Evolutionary conservation across 30 jellyfish, hydroid and myxozoan species (phyloP), one percentile per base, ranked within the genome.

Genomic region (Turritopsis dohrnii): DNA sequence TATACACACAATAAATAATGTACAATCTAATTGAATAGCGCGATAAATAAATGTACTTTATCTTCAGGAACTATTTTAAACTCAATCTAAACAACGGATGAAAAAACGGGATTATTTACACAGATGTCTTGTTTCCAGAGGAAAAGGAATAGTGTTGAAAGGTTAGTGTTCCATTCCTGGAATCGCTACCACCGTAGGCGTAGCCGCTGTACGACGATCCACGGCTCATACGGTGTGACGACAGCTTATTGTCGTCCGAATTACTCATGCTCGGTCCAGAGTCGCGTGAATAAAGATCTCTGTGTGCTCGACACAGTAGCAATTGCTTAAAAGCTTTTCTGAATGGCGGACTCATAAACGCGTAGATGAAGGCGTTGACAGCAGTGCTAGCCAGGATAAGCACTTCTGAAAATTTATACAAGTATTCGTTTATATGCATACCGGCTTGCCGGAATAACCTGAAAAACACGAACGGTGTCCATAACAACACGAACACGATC

Each of bases 301-400:
- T 66, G 28, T 41, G 41, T 16, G 30, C 52, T 30, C 31, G 89
- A 28, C 96, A 93, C 29, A 88, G 90, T 72, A 93, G 28, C 28
- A 88, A 52, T 25, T 80, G 77, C 71, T 72, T 88, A 81, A 93
- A 93, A 75, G 95, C 81, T 19, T 87, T 89, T 71, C 96, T 81
- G 79, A 93, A 93, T 71, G 95, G 98, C 53, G 91, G 94, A 41
- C 98, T 93, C 96, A 88, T 88, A 54, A 93, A 85, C 28, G 96
- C 98, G 85, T 93, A 93, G 8, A 93, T 93, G 41, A 93, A 53
- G 1, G 96, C 96, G 75, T 93, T 93, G 75, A 88, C 96, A 17
- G 98, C 98, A 7, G 98, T 93, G 72, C 96, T 88, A 88, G 96
- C 86, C 0, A 93, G 87, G 1, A 93, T 88, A 54, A 93, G 65